Conservation (phyloP, 2,797 vertebrate species). For the Sternarchorhynchus goeldii region DNA sequence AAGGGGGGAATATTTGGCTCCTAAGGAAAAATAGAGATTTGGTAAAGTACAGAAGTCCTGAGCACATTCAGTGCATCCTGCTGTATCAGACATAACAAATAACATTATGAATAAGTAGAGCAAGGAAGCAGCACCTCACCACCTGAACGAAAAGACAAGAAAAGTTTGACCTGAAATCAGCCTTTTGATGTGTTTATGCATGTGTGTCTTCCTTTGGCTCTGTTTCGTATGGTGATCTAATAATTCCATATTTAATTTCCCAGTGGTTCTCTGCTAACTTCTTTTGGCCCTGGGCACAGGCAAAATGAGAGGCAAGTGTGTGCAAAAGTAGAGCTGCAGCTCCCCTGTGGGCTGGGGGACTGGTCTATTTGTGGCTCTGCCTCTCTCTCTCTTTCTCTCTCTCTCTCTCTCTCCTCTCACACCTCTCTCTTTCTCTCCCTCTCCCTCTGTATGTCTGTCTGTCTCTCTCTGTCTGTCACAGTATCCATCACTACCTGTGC, state of each 20-base stretch:
- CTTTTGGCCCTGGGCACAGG: slow-evolving; percentile 71
- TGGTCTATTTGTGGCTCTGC: slow-evolving; percentile 75
- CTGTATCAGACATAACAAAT: background rate
- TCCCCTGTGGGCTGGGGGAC: slow-evolving; percentile 69
- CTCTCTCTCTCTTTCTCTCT: slow-evolving; percentile 56
- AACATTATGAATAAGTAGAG: slow-evolving; percentile 11
- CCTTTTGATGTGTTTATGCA: slow-evolving; percentile 69
- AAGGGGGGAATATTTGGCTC: background rate
- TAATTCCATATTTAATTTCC: slow-evolving; percentile 78
- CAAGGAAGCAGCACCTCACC: background rate
- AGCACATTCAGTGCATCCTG: background rate
- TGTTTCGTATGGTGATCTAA: slow-evolving; percentile 64
- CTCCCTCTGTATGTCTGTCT: slow-evolving; percentile 36
- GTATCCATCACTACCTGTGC: slow-evolving; percentile 60
- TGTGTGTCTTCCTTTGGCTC: slow-evolving; percentile 58
- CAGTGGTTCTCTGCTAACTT: slow-evolving; percentile 72
- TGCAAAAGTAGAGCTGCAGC: slow-evolving; percentile 74
- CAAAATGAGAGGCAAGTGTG: slow-evolving; percentile 69
- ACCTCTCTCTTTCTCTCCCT: too few relatives aligned
- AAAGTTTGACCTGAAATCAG: slow-evolving; percentile 47
- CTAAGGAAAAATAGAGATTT: background rate
- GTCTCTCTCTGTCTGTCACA: slow-evolving; percentile 64
- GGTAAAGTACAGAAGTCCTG: background rate
- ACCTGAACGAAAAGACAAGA: background rate
- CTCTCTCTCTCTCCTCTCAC: slow-evolving; percentile 54